A percentile compares a stretch with the other conserved stretches of the same genome.
phyloP scores from a whole-genome alignment of 2,888 invertebrate species.

The Ptilodon capucinus region DNA sequence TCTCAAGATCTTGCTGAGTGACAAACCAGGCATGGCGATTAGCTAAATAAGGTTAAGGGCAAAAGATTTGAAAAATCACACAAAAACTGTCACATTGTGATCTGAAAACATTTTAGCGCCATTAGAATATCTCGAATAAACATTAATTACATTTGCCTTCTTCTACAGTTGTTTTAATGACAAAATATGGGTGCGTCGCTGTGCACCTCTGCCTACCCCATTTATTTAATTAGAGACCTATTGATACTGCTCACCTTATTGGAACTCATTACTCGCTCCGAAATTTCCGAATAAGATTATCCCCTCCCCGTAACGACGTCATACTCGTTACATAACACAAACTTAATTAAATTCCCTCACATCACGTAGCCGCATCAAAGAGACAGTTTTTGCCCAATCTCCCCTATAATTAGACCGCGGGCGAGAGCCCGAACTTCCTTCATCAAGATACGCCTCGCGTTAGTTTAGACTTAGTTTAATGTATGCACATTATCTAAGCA shows the following conservation, averaged over 20 bases:
- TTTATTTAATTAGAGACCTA: no score
- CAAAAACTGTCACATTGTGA: no score
- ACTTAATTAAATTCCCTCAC: constrained; percentile 40
- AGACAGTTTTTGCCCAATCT: constrained; percentile 48
- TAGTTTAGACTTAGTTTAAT: constrained; percentile 81
- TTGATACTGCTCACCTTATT: background rate
- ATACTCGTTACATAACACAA: background rate
- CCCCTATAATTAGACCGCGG: constrained; percentile 72
- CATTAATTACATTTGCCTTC: no score
- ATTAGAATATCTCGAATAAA: no score
- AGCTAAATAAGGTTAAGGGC: no score
- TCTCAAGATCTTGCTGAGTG: no score
- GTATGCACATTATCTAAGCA: constrained; percentile 83
- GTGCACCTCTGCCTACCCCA: no score
- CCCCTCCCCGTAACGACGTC: background rate
- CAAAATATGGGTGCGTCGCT: no score
- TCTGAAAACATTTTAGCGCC: no score
- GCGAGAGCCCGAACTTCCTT: constrained; percentile 68
- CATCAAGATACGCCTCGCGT: constrained; percentile 75
- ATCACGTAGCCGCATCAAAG: constrained; percentile 28
- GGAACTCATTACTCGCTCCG: background rate
- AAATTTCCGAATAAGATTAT: background rate
- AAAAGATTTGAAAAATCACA: no score
- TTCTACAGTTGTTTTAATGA: no score
- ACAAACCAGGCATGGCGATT: no score